A percentile compares a stretch with the other conserved stretches of the same genome.
These are phyloP conservation scores for Gila robusta DNA, from an alignment of 2,797 vertebrate genomes.

Conservation along the genomic window DNA sequence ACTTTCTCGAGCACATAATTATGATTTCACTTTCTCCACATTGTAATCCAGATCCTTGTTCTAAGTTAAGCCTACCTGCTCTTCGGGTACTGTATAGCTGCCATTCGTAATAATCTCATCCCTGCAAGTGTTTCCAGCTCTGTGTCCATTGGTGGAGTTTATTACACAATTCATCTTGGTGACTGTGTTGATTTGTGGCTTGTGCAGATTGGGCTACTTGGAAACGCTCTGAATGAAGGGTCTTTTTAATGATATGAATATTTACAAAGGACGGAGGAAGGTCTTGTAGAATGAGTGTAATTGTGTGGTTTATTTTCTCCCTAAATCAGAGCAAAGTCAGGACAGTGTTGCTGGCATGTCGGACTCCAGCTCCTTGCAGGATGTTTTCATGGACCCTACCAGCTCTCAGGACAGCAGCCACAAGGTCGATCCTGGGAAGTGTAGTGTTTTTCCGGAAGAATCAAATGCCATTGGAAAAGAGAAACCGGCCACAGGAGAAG, in stretches of 20 bases:
- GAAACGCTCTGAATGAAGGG: conserved; percentile 12
- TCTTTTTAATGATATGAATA: background rate
- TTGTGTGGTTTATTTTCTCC: conserved; percentile 38
- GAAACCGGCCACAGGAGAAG: conserved; percentile 77
- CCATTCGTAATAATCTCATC: background rate
- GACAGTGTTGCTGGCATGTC: conserved; percentile 95
- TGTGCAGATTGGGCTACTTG: conserved; percentile 18
- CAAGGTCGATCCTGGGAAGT: conserved; percentile 84
- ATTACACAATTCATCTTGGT: conserved; percentile 20
- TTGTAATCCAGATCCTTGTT: background rate
- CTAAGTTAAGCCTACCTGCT: conserved; percentile 6
- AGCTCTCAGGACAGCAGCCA: conserved; percentile 90
- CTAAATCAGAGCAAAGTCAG: conserved; percentile 91
- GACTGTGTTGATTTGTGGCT: conserved; percentile 36
- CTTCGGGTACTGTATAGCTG: conserved; percentile 9
- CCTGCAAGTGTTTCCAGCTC: background rate
- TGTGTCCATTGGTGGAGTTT: conserved; percentile 5
- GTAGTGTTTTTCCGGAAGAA: conserved; percentile 78
- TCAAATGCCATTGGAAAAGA: conserved; percentile 81
- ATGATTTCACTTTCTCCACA: background rate
- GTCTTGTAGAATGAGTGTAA: conserved; percentile 58
- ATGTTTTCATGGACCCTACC: conserved; percentile 90
- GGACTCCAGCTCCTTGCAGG: conserved; percentile 98
- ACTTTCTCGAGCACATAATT: background rate
- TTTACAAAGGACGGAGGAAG: background rate